Conservation (phyloP, 2,797 vertebrate genomes). For the Halcyon badia region DNA sequence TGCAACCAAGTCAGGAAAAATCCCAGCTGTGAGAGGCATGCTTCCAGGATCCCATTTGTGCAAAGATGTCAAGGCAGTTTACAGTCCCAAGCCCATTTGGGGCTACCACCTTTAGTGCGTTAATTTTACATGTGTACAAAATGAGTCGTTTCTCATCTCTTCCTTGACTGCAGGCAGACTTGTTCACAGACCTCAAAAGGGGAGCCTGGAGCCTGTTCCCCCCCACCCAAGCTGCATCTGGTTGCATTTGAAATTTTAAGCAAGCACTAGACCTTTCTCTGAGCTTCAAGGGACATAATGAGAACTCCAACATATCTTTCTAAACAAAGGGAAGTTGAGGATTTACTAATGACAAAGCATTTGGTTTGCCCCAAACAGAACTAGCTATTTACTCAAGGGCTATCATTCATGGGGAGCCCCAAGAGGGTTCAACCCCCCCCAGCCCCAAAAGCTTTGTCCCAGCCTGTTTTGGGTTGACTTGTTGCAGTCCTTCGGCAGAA, state of each 20-base stretch:
- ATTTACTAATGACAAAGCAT: background rate
- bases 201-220: background rate
- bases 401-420: background rate
- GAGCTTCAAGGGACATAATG: background rate
- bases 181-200: background rate
- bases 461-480: background rate
- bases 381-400: background rate
- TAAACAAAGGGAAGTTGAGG: background rate
- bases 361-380: background rate
- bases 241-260: background rate
- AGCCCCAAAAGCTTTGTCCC: accelerated
- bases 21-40: background rate
- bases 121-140: conserved; percentile 31
- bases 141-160: background rate
- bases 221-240: background rate
- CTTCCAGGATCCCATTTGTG: background rate
- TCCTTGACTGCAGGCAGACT: background rate
- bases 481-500: background rate
- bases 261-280: background rate
- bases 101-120: conserved; percentile 19
- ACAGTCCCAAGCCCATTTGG: background rate
- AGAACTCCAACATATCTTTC: background rate
- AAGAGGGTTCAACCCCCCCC: background rate
- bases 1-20: conserved; percentile 10
- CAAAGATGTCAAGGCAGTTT: background rate